Percentiles rank a stretch among this genome's conserved stretches.
Evolutionary conservation across 2,888 invertebrate genomes (phyloP).

Genomic region (Meloe dianella): DNA sequence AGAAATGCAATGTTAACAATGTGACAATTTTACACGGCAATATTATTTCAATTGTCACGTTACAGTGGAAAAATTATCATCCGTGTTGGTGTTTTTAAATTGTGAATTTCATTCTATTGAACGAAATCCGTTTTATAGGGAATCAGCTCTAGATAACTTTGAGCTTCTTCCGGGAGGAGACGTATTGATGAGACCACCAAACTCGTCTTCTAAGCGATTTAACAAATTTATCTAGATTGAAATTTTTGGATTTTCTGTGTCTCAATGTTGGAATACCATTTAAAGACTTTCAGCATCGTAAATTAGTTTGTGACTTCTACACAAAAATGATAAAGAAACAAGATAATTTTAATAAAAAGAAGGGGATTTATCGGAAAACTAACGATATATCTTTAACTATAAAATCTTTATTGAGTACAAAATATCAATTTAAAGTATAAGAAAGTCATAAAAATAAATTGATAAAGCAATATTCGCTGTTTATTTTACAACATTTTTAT

Average conservation of each 20-base stretch:
- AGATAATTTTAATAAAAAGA: slow-evolving; percentile 2
- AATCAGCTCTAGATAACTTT: not conserved
- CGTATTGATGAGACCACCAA: not conserved
- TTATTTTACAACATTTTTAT: not conserved
- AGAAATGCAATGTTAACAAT: not conserved
- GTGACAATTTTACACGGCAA: no score
- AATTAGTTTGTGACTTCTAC: slow-evolving; percentile 14
- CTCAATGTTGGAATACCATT: not conserved
- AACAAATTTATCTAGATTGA: slow-evolving; percentile 16
- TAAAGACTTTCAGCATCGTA: slow-evolving; percentile 13
- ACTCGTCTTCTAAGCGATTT: not conserved
- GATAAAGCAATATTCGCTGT: not conserved
- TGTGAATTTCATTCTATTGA: no score
- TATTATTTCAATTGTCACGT: no score
- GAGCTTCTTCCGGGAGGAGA: not conserved
- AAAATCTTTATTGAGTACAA: no score
- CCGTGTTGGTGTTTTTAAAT: no score
- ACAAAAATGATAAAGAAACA: slow-evolving; percentile 2
- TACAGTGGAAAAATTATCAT: no score
- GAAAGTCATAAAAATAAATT: not conserved
- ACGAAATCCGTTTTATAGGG: not conserved
- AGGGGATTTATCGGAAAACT: not conserved
- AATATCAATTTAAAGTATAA: no score
- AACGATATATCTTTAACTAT: no score
- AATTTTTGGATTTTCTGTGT: not conserved